These are phyloP conservation scores for Chelidonichthys spinosus DNA, from an alignment of 2,797 vertebrate species.

Conservation along the genomic window DNA sequence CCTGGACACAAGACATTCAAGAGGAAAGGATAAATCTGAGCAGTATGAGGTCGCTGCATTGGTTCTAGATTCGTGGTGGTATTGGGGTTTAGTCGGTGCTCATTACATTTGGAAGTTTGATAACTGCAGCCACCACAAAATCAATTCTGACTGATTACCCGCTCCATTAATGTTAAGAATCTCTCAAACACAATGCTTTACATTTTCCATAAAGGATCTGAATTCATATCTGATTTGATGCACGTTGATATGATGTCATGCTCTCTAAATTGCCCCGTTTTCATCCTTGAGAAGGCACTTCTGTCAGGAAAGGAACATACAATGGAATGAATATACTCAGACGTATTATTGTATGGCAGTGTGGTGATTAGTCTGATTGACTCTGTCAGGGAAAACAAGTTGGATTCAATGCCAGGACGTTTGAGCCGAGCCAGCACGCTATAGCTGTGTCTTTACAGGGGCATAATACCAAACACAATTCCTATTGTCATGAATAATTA, in stretches of 20 bases:
- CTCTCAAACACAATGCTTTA: conserved; percentile 27
- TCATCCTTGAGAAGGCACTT: conserved; percentile 54
- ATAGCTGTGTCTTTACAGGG: conserved; percentile 28
- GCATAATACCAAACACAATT: conserved; percentile 50
- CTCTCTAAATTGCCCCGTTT: conserved; percentile 43
- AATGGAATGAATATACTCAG: conserved; percentile 51
- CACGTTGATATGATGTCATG: conserved; percentile 54
- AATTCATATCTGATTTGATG: conserved; percentile 51
- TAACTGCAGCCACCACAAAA: conserved; percentile 46
- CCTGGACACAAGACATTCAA: conserved; percentile 7
- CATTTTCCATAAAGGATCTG: conserved; percentile 44
- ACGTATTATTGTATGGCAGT: conserved; percentile 61
- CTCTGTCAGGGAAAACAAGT: conserved; percentile 39
- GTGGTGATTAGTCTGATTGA: conserved; percentile 68
- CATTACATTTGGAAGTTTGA: conserved; percentile 49
- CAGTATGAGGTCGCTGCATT: conserved; percentile 4
- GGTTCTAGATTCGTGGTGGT: neutral
- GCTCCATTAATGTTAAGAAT: conserved; percentile 47
- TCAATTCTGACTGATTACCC: conserved; percentile 58
- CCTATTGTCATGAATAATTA: conserved; percentile 65
- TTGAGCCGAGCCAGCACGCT: conserved; percentile 20
- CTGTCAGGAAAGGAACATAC: conserved; percentile 41
- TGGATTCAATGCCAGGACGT: conserved; percentile 34
- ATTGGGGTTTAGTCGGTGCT: neutral
- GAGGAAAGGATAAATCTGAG: conserved; percentile 19